Evolutionary conservation across 1,140 invertebrate genomes (phyloP).

Genomic region (Pissodes strobi): DNA sequence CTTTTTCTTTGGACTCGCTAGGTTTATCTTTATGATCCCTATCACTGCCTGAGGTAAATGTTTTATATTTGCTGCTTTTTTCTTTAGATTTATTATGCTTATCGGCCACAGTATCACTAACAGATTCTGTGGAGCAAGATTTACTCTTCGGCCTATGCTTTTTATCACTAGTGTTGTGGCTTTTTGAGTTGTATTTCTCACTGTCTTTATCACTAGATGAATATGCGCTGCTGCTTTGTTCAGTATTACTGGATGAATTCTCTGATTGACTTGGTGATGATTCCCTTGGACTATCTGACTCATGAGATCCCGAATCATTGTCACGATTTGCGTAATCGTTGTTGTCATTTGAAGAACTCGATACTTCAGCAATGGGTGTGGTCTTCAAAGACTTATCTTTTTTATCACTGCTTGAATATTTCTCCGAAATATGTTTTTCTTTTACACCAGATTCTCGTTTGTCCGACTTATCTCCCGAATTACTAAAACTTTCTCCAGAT

Average conservation of each 20-base stretch:
- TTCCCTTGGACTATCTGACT: not conserved
- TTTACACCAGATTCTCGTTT: not conserved
- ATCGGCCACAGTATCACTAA: slow-evolving; percentile 24
- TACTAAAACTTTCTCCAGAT: slow-evolving; percentile 52
- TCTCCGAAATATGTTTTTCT: not conserved
- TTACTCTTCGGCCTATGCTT: slow-evolving; percentile 18
- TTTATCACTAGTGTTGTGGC: slow-evolving; percentile 33
- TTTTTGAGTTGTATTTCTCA: slow-evolving; percentile 44
- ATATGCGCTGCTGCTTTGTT: slow-evolving; percentile 54
- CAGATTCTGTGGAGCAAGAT: slow-evolving; percentile 31
- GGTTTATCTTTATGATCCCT: slow-evolving; percentile 44
- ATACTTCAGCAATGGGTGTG: too few relatives aligned
- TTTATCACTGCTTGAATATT: too few relatives aligned
- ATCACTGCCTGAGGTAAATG: slow-evolving; percentile 39
- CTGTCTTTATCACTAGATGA: slow-evolving; percentile 56
- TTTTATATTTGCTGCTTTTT: slow-evolving; percentile 1
- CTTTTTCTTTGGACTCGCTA: too few relatives aligned
- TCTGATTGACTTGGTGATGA: not conserved
- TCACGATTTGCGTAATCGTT: too few relatives aligned
- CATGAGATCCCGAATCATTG: not conserved
- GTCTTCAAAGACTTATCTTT: too few relatives aligned
- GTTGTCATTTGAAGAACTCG: too few relatives aligned
- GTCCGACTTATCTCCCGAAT: slow-evolving; percentile 15
- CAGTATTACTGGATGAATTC: slow-evolving; percentile 36
- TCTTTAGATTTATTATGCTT: slow-evolving; percentile 15